These are phyloP conservation scores for Drosophila seguyi DNA, from an alignment of 1,140 invertebrate genomes.

Conservation along the genomic window DNA sequence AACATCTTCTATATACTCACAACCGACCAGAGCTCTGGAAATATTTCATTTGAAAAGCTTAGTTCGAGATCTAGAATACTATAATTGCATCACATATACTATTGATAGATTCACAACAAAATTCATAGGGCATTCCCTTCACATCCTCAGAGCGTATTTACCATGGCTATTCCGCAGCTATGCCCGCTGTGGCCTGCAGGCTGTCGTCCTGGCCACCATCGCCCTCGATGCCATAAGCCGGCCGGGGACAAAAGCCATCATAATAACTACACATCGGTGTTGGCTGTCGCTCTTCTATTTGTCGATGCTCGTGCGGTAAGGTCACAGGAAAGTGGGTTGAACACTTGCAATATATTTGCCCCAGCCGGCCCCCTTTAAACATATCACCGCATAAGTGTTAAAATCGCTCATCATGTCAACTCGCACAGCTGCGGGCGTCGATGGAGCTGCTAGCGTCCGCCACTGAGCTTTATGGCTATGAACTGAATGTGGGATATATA, in stretches of 20 bases:
- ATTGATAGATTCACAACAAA: conserved; percentile 1
- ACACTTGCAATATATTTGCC: conserved; percentile 67
- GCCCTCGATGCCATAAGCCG: conserved; percentile 52
- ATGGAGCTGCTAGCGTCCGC: conserved; percentile 9
- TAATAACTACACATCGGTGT: conserved; percentile 66
- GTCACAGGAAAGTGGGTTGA: conserved; percentile 70
- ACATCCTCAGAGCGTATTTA: background rate
- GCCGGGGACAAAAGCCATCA: conserved; percentile 60
- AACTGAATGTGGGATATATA: conserved; percentile 29
- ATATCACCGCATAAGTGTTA: conserved; percentile 74
- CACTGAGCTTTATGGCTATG: conserved; percentile 69
- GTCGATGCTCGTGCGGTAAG: conserved; percentile 38
- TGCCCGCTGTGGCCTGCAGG: conserved; percentile 4
- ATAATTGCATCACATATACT: background rate
- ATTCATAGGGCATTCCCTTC: conserved; percentile 1
- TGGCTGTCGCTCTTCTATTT: conserved; percentile 32
- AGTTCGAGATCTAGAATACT: background rate
- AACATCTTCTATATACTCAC: background rate
- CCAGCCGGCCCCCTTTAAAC: conserved; percentile 56
- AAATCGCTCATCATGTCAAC: conserved; percentile 79
- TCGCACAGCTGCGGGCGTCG: conserved; percentile 51
- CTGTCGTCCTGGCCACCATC: conserved; percentile 13
- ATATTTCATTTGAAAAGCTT: background rate
- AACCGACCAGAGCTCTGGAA: background rate
- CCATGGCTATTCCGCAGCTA: conserved; percentile 6